phyloP scores from a whole-genome alignment of 2,888 invertebrate species.

The Polietes domitor region DNA sequence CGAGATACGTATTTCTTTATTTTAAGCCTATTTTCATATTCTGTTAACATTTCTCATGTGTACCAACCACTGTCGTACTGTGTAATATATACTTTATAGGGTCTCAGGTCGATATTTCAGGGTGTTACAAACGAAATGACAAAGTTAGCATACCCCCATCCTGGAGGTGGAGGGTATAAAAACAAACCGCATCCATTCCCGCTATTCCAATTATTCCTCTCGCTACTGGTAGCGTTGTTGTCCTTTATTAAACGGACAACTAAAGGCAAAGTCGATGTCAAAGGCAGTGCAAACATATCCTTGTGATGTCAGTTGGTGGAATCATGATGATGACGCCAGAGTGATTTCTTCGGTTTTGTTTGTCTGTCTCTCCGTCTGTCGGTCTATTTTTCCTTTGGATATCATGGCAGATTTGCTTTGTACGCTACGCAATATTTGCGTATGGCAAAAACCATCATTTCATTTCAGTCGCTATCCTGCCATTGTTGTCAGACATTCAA shows the following conservation, averaged over 20 bases:
- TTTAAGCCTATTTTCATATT: no score
- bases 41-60: no score
- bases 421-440: conserved; percentile 3
- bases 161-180: no score
- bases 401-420: background rate
- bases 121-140: no score
- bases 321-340: background rate
- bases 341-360: background rate
- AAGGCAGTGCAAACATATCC: conserved; percentile 19
- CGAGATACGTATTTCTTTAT: no score
- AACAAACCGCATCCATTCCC: background rate
- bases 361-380: background rate
- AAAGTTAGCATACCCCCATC: no score
- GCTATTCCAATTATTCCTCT: background rate
- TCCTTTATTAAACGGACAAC: background rate
- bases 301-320: conserved; percentile 1
- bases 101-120: no score
- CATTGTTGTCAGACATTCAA: conserved; percentile 27
- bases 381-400: background rate
- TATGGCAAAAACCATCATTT: conserved; percentile 9
- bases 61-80: no score
- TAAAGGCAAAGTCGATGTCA: background rate
- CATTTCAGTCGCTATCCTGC: no score
- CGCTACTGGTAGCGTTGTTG: background rate
- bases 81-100: no score